Base-by-base conservation (phyloP, 2,888 invertebrate genomes). In the Frankliniella fusca region DNA sequence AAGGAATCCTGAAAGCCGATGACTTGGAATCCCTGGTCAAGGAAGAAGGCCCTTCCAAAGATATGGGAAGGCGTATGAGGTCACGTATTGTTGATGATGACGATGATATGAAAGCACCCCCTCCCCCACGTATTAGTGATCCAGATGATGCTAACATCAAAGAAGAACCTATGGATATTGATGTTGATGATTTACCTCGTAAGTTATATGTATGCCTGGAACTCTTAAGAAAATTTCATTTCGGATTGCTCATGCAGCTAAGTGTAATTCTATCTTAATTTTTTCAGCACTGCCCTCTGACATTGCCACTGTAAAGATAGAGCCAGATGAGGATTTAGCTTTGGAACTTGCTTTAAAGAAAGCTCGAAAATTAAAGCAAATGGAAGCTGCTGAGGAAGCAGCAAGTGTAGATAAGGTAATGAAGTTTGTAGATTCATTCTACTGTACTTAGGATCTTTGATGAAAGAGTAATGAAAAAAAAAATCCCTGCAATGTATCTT, bases 281-380 rank as follows among this genome's bases (percentile, higher is more conserved):
- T 54, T 84, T 70, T 38, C 84, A 86, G 87, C 84, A 70, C 87
- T 88, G 8, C 61, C 83, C 20, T 87, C 87, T 83, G 87, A 87
- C 83, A 85, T 88, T 83, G 89, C 91, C 82, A 89, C 89, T 23
- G 89, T 92, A 20, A 92, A 91, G 84, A 89, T 94, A 84, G 92
- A 93, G 85, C 93, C 93, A 85, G 94, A 94, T 86, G 91, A 90
- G 48, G 94, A 94, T 87, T 88, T 93, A 85, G 94, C 95, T 87
- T 89, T 89, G 82, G 91, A 90, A 85, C 87, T 92, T 27, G 93
- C 94, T 10, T 89, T 95, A 80, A 92, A 93, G 7, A 94, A 94
- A 86, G 93, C 94, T 2, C 90, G 94, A 9, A 91, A 93, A 18
- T 88, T 94, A 28, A 93, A 93, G 83, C 92, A 90, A 86, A 91